Evolutionary conservation across 1,140 invertebrate genomes (phyloP), one percentile per base, ranked within the genome.

Genomic region (Cryptotermes secundus): DNA sequence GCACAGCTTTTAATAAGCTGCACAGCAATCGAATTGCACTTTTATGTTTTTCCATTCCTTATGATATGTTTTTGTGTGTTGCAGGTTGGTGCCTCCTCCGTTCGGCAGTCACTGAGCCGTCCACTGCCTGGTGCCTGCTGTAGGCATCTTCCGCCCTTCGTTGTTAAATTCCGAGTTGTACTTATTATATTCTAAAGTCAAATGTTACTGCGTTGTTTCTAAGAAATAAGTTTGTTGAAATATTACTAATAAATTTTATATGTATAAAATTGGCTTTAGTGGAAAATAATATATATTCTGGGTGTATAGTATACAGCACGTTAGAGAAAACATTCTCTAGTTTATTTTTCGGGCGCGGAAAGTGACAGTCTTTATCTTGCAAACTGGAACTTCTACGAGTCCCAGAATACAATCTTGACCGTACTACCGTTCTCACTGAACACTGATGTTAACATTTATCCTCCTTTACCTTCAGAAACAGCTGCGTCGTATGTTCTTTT

Each of bases 141-240:
- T 26, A 72, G 26, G 7, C 59, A 72, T 26, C 59, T 72, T 72
- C 59, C 59, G 59, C 59, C 59, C 59, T 31, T 31, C 7, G 53
- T 59, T 59, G 53, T 24, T n/a, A 24, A 22, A n/a, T 59, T 59
- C 12, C 59, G n/a, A 72, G 26, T 31, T 72, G n/a, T 72, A 72
- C 31, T 72, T 72, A 31, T 72, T 72, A 31, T 59, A 59, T 72
- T 72, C n/a, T 72, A 72, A 72, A 72, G n/a, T 72, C 31, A 31
- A 26, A 72, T 31, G 26, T 72, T 72, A 72, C 26, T 72, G 10
- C 59, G 59, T 72, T 72, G 59, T 72, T 72, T 12, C n/a, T 26
- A 72, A n/a, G n/a, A 49, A 49, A 72, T 72, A 31, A n/a, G 26
- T 72, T 72, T 72, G 59, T 72, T 72, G 26, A 72, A 72, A 72